Base-by-base conservation (phyloP, 2,113 vertebrate genomes). In the Cynocephalus volans region DNA sequence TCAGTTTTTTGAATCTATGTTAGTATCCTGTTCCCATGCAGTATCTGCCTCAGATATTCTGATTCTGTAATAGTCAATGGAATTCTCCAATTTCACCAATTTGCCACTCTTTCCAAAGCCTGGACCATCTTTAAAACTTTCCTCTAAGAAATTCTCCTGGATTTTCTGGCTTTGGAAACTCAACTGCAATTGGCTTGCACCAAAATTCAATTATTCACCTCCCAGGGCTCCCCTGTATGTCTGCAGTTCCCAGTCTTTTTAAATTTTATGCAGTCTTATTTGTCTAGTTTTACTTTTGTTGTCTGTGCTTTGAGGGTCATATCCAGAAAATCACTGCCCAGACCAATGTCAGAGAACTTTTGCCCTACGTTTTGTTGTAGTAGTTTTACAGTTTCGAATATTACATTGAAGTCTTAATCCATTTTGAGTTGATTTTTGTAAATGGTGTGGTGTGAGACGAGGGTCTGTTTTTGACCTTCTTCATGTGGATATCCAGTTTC, bases 41-140 rank as follows among this genome's bases (percentile, higher is more conserved):
- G 10, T 56, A 86, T 45, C 73, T 93, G 1, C 17, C 54, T 21
- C 9, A 19, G 12, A 8, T 90, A 31, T 90, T 88, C 52, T 65
- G 36, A 73, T 73, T 31, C 8, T 70, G 1, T 48, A 13, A 69
- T 52, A 45, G 12, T 41, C 28, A 36, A 0, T 65, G 67, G 58
- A 62, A 17, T 79, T 73, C 60, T 90, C 58, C 76, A 21, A 72
- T 92, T 67, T 72, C 18, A 67, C 28, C 48, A 3, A 28, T 90
- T 73, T 84, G 41, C 48, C 19, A 7, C 13, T 93, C 82, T 98
- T 98, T 97, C 98, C 97, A 98, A 97, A 97, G 96, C 92, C 96
- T 97, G 96, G 93, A 81, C 96, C 92, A 89, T 97, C 93, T 94
- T 97, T 97, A 98, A 97, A 95, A 96, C 86, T 95, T 58, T 94